Evolutionary conservation across 2,113 vertebrate genomes (phyloP).

Genomic region (Lucifuga dentata): DNA sequence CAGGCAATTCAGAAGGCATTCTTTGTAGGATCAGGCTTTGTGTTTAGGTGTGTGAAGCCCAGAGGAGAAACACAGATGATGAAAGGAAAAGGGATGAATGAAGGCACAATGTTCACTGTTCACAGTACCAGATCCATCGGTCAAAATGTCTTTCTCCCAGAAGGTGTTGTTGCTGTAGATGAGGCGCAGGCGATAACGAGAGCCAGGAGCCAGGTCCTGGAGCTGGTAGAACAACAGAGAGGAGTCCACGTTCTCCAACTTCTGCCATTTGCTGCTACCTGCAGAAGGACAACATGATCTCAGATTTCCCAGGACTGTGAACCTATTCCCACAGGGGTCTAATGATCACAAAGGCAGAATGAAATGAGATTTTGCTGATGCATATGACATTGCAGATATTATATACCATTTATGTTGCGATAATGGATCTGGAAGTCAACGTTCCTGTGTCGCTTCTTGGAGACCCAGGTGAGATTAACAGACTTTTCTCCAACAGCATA

Average conservation of each 20-base stretch:
- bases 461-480: conserved; percentile 86
- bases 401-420: conserved; percentile 75
- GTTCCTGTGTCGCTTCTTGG: conserved; percentile 84
- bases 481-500: conserved; percentile 79
- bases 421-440: conserved; percentile 84
- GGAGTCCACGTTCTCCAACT: conserved; percentile 76
- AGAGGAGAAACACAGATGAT: conserved; percentile 46
- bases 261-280: conserved; percentile 66
- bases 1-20: conserved; percentile 32
- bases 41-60: conserved; percentile 64
- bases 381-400: not conserved
- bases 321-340: not conserved
- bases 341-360: not conserved
- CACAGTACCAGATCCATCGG: conserved; percentile 79
- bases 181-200: conserved; percentile 78
- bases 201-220: conserved; percentile 81
- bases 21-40: conserved; percentile 47
- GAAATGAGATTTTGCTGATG: not conserved
- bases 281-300: conserved; percentile 26
- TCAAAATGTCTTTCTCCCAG: conserved; percentile 72
- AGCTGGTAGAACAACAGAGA: conserved; percentile 84
- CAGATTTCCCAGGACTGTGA: not conserved
- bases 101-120: conserved; percentile 11
- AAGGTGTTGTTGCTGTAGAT: conserved; percentile 71
- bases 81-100: conserved; percentile 54